Conservation (phyloP, 2,888 invertebrate genomes). For the Steinernema scapterisci region DNA sequence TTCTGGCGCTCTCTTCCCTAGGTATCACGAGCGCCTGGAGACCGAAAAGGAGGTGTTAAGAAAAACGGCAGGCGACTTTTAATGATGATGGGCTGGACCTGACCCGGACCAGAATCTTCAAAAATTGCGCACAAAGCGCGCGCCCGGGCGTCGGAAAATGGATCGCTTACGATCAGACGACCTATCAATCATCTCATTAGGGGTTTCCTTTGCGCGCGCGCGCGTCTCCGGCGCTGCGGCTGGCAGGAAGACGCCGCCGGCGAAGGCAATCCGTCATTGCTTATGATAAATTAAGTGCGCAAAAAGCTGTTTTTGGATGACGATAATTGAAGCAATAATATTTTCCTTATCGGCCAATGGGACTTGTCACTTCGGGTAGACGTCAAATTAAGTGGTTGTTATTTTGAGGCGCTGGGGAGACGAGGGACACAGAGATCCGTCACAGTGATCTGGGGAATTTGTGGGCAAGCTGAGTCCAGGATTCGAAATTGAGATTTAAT, state of each 20-base stretch:
- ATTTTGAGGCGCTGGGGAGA: no score
- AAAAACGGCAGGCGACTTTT: neutral
- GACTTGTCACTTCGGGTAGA: neutral
- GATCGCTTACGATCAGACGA: constrained; percentile 26
- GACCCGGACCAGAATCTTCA: constrained; percentile 31
- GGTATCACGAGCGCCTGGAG: neutral
- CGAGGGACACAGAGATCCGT: neutral
- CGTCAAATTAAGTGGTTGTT: constrained; percentile 2
- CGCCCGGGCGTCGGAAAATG: constrained; percentile 26
- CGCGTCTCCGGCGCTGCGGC: constrained; percentile 4
- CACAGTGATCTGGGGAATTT: neutral
- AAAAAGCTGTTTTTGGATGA: constrained; percentile 2
- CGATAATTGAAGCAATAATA: constrained; percentile 3
- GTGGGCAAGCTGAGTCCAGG: no score
- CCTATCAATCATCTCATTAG: constrained; percentile 19
- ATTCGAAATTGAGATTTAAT: no score
- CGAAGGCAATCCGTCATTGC: neutral
- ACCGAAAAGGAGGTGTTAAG: neutral
- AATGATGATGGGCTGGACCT: constrained; percentile 11
- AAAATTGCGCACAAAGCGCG: constrained; percentile 22
- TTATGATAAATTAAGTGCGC: neutral
- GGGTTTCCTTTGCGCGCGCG: constrained; percentile 17
- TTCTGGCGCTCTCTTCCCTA: neutral
- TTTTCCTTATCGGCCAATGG: neutral
- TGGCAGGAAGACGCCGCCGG: neutral